Base-by-base conservation (phyloP, 1,140 invertebrate genomes). In the Drosophila tristis region DNA sequence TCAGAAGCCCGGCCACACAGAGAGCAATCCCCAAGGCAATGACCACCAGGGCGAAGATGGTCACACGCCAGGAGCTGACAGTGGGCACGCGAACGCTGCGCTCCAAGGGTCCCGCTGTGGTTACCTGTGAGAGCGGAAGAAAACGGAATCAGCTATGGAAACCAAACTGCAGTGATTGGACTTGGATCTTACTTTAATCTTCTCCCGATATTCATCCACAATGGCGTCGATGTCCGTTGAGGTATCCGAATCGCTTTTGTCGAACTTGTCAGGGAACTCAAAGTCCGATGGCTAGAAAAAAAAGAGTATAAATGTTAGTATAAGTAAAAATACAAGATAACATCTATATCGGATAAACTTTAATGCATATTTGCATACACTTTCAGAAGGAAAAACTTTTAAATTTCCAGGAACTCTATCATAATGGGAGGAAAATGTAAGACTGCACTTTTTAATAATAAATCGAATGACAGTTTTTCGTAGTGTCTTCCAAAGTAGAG, bases 181-280 rank as follows among this genome's bases (percentile, higher is more conserved):
- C 6, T 7, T 2, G 13, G 11, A 0, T 6, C 0, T 16, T 25
- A 91, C 90, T 71, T 91, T 91, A 16, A 92, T 79, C 73, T 92
- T 92, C 47, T 92, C 90, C 3, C 91, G 68, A 71, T 92, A 92
- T 44, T 92, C 91, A 71, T 92, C 91, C 2, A 92, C 91, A 50
- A 92, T 91, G 20, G 84, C 91, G 78, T 92, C 91, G 42, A 92
- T 92, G 53, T 92, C 91, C 11, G 91, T 92, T 4, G 91, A 92
- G 44, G 87, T 92, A 51, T 92, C 91, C n/a, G 91, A 91, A 45
- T 92, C 91, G 20, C 73, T 77, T 54, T 90, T 84, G 39, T 92
- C 91, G 42, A 91, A 86, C 50, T 91, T 90, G n/a, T 90, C 90
- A 0, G 90, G 82, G 23, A 80, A 92, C 50, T 92, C 91, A 64